A percentile compares a stretch with the other conserved stretches of the same genome.
These are phyloP conservation scores for Amphiprion clarkii DNA, from an alignment of 2,797 vertebrate genomes.

Conservation along the genomic window DNA sequence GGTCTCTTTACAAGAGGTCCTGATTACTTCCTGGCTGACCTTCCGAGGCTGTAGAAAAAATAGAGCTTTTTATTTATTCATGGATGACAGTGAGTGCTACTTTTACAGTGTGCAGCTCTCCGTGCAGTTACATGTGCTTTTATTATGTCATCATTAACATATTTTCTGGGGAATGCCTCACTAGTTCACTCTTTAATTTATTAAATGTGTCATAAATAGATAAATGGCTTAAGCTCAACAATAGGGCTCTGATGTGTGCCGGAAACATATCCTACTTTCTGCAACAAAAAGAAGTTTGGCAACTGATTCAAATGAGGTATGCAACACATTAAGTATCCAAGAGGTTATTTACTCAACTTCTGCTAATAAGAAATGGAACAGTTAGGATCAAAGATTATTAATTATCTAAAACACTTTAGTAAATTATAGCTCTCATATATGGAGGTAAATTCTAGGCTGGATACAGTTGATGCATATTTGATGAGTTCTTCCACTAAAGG, in stretches of 20 bases:
- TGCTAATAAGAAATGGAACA: constrained; percentile 8
- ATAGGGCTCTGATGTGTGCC: constrained; percentile 7
- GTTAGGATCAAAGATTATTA: constrained; percentile 35
- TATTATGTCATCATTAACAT: constrained; percentile 18
- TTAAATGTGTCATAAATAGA: constrained; percentile 25
- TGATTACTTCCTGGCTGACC: constrained; percentile 89
- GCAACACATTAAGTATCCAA: constrained; percentile 5
- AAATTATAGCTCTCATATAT: constrained; percentile 24
- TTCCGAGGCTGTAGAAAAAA: constrained; percentile 87
- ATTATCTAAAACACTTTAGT: constrained; percentile 39
- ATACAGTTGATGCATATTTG: constrained; percentile 54
- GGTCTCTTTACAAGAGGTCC: constrained; percentile 74
- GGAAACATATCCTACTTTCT: constrained; percentile 12
- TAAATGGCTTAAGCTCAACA: constrained; percentile 14
- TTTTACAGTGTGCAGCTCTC: constrained; percentile 6
- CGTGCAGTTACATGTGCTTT: constrained; percentile 4
- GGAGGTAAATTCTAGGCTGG: constrained; percentile 35
- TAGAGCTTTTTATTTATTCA: constrained; percentile 11
- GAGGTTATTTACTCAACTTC: constrained; percentile 20
- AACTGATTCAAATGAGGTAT: constrained; percentile 22
- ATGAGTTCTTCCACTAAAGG: constrained; percentile 42
- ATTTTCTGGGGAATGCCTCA: constrained; percentile 14
- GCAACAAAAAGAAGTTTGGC: constrained; percentile 16
- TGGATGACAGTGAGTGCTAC: not conserved
- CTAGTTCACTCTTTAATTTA: constrained; percentile 26